phyloP scores from a whole-genome alignment of 2,797 vertebrate species.

The Austrolebias charrua region DNA sequence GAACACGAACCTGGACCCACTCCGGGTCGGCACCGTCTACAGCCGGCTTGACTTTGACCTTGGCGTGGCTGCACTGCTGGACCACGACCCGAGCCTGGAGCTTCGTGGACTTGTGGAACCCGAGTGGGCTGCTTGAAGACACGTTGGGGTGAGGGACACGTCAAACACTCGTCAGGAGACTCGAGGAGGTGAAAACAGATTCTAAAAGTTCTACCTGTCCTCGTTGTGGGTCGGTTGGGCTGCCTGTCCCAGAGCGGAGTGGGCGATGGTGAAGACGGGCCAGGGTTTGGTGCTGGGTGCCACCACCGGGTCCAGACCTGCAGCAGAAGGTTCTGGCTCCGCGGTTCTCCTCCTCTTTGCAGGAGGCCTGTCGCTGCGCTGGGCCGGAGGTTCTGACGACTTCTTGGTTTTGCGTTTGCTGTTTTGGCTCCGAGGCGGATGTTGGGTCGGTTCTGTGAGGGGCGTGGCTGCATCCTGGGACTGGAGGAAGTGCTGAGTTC shows the following conservation, averaged over 20 bases:
- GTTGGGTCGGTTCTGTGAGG: not conserved
- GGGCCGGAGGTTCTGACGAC: not conserved
- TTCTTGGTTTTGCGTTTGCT: not conserved
- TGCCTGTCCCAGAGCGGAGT: not conserved
- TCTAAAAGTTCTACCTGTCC: slow-evolving; percentile 21
- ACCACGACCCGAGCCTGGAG: slow-evolving; percentile 60
- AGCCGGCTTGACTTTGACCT: slow-evolving; percentile 53
- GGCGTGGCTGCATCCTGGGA: not conserved
- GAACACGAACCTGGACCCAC: slow-evolving; percentile 62
- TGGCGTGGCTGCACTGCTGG: slow-evolving; percentile 68
- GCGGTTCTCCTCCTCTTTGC: slow-evolving; percentile 22
- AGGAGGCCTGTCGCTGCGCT: not conserved
- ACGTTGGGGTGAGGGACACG: not conserved
- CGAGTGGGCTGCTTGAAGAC: slow-evolving; percentile 17
- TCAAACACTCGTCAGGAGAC: no score
- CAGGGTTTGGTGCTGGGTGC: slow-evolving; percentile 55
- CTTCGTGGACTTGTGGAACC: not conserved
- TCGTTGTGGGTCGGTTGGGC: not conserved
- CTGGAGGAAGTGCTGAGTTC: slow-evolving; percentile 15
- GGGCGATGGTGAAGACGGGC: slow-evolving; percentile 49
- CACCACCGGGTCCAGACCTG: slow-evolving; percentile 42
- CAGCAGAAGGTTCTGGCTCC: not conserved
- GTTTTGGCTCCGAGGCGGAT: not conserved
- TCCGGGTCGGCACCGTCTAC: slow-evolving; percentile 52
- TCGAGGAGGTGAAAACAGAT: not conserved